Evolutionary conservation across 1,140 invertebrate genomes (phyloP).

Genomic region (Idris sp.): DNA sequence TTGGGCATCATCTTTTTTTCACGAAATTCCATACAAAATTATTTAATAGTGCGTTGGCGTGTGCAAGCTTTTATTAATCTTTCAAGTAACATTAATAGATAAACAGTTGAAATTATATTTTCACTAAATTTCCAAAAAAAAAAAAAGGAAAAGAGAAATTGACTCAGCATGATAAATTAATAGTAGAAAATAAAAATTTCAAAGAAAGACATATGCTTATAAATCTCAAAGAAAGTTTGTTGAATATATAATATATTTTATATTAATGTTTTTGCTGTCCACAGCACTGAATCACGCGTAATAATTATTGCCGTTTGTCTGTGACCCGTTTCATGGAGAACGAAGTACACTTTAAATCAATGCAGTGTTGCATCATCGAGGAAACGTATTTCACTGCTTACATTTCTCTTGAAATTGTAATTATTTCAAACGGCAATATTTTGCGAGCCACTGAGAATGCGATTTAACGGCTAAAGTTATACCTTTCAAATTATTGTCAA

Average conservation of each 20-base stretch:
- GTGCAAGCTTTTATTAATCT: constrained; percentile 7
- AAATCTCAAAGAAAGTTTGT: constrained; percentile 8
- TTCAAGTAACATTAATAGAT: constrained; percentile 13
- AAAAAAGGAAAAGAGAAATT: too few relatives aligned
- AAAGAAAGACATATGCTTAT: constrained; percentile 2
- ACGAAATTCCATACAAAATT: constrained; percentile 6
- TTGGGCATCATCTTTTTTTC: constrained; percentile 16
- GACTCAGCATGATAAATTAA: constrained; percentile 4
- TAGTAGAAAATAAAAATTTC: constrained; percentile 17
- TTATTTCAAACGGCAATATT: constrained; percentile 4
- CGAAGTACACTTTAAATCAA: constrained; percentile 38
- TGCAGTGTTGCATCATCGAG: constrained; percentile 38
- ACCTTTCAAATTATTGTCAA: not conserved
- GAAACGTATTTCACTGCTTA: constrained; percentile 24
- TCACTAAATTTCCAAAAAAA: not conserved
- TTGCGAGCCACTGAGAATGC: not conserved
- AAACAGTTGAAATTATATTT: constrained; percentile 11
- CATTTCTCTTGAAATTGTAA: constrained; percentile 33
- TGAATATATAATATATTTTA: constrained; percentile 10
- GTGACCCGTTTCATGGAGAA: constrained; percentile 43
- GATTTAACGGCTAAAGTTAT: not conserved
- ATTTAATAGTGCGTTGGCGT: constrained; percentile 10
- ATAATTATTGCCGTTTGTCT: constrained; percentile 42
- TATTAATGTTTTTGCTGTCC: constrained; percentile 31
- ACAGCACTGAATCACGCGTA: constrained; percentile 33